These are phyloP conservation scores for Daboia siamensis DNA, from an alignment of 2,113 vertebrate genomes.

Conservation along the genomic window DNA sequence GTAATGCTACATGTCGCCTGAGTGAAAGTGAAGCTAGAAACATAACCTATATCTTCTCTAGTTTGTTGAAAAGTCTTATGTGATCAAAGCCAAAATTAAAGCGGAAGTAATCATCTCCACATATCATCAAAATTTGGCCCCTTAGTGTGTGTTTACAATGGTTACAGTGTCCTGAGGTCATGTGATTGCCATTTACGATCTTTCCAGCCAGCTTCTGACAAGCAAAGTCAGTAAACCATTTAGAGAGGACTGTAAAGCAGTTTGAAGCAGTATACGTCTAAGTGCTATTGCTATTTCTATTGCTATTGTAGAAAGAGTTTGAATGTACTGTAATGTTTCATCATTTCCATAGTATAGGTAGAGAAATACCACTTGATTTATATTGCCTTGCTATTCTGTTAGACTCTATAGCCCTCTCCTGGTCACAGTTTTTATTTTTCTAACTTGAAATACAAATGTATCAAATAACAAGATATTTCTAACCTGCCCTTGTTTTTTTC, in stretches of 20 bases:
- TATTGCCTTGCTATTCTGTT: not conserved
- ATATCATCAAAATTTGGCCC: not conserved
- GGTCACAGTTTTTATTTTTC: constrained; percentile 1
- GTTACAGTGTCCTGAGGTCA: too few relatives aligned
- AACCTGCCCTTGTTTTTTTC: not conserved
- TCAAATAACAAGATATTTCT: not conserved
- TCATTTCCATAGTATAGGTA: not conserved
- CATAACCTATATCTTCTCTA: not conserved
- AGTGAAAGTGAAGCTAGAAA: not conserved
- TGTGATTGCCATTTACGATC: too few relatives aligned
- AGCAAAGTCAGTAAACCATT: too few relatives aligned
- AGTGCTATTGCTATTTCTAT: too few relatives aligned
- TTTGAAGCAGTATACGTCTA: too few relatives aligned
- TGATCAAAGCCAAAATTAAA: not conserved
- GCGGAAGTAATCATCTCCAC: not conserved
- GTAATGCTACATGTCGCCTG: not conserved
- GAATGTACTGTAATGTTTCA: not conserved
- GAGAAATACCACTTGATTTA: not conserved
- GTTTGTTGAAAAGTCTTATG: not conserved
- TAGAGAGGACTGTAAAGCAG: too few relatives aligned
- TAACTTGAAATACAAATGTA: not conserved
- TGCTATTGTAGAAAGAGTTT: not conserved
- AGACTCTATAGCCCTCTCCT: constrained; percentile 25
- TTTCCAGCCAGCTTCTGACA: too few relatives aligned
- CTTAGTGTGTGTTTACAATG: not conserved